phyloP scores from a whole-genome alignment of 2,113 vertebrate genomes.

The Alethe diademata region DNA sequence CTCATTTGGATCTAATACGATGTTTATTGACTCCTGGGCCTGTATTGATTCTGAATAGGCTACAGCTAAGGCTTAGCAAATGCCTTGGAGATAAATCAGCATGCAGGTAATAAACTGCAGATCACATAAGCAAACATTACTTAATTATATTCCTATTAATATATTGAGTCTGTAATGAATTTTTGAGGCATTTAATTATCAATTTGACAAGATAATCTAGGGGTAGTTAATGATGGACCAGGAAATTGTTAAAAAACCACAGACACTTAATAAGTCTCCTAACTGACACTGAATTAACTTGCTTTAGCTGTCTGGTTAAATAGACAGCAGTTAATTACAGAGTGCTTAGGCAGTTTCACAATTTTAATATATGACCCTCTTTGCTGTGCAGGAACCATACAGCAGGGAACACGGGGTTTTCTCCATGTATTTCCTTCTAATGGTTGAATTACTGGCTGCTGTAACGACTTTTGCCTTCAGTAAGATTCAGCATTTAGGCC shows the following conservation, averaged over 20 bases:
- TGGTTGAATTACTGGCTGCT: background rate
- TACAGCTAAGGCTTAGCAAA: constrained; percentile 62
- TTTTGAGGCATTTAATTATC: constrained; percentile 79
- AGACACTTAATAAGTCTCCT: constrained; percentile 73
- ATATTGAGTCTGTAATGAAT: constrained; percentile 72
- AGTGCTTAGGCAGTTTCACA: constrained; percentile 66
- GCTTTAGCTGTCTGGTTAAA: constrained; percentile 73
- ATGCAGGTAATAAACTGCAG: constrained; percentile 75
- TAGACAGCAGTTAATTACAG: constrained; percentile 72
- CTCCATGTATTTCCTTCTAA: background rate
- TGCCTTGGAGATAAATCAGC: constrained; percentile 73
- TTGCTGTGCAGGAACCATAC: constrained; percentile 27
- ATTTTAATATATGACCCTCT: constrained; percentile 64
- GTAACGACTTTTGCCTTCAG: background rate
- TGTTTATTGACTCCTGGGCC: constrained; percentile 67
- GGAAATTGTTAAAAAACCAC: constrained; percentile 70
- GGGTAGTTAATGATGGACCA: constrained; percentile 75
- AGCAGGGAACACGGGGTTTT: background rate
- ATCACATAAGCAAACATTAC: constrained; percentile 75
- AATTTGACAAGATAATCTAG: constrained; percentile 80
- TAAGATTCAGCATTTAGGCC: background rate
- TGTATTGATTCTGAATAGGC: constrained; percentile 69
- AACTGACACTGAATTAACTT: constrained; percentile 75
- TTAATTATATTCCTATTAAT: constrained; percentile 80
- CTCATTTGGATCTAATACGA: constrained; percentile 61